Base-by-base conservation (phyloP, 2,888 invertebrate genomes). In the Orthosia incerta region DNA sequence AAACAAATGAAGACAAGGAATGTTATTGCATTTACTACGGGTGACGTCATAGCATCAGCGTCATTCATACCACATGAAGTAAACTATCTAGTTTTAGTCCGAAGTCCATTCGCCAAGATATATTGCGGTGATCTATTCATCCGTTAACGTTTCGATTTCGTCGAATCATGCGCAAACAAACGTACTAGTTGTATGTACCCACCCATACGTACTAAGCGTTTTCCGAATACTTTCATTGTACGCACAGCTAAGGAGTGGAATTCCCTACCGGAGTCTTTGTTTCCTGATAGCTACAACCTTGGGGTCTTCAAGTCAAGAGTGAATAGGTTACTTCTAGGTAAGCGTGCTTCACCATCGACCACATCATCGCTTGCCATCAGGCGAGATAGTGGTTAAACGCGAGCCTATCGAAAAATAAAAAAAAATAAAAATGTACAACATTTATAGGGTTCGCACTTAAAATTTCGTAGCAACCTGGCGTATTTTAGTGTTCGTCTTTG, bases 1-100 rank as follows among this genome's bases (percentile, higher is more conserved):
- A 66, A 66, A 76, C 55, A 56, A 66, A 66, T 56, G 48, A 73
- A 26, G 18, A 9, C 48, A 26, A 48, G 31, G 26, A 74, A 67
- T 76, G 56, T 45, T 75, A n/a, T 23, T 18, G 23, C 5, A 51
- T 64, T 9, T 56, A 56, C 3, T 55, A 31, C 18, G 23, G 13
- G 18, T 45, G 71, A 75, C 70, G 59, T 78, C 51, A 78, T 13
- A 11, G 59, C 1, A 45, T 4, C n/a, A 71, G n/a, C 51, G 59
- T 74, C 77, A 68, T 78, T 53, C 12, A 46, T 15, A 57, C n/a
- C 51, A 56, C 39, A 66, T 56, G 23, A 76, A 70, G 51, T 78
- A 74, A 78, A 74, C 23, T 67, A 76, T 66, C 23, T 16, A 53
- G 60, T 23, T 9, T n/a, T 45, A 60, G 69, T 50, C 11, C 45